These are phyloP conservation scores for Phrynocephalus versicolor DNA, from an alignment of 2,113 vertebrate genomes.

Conservation along the genomic window DNA sequence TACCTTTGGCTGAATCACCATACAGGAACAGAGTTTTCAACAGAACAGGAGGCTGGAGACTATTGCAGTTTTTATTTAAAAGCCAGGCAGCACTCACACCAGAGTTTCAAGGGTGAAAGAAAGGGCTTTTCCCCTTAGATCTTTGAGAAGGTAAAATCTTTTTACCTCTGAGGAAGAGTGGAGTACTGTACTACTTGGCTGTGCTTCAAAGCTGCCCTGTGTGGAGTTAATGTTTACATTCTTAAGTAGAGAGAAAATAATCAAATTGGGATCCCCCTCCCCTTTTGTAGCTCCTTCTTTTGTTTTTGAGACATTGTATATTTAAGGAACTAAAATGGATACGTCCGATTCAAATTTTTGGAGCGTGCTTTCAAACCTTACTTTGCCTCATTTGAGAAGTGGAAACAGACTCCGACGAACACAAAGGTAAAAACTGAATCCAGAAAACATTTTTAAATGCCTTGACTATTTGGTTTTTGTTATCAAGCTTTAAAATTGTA, in stretches of 20 bases:
- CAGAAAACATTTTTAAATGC: not conserved
- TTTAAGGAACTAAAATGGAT: conserved; percentile 66
- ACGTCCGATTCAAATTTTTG: conserved; percentile 89
- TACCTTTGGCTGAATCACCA: conserved; percentile 76
- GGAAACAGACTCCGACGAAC: conserved; percentile 88
- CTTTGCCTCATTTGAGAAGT: conserved; percentile 86
- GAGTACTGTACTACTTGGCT: conserved; percentile 66
- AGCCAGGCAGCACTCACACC: conserved; percentile 45
- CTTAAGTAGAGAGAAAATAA: conserved; percentile 34
- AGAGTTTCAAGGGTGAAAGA: conserved; percentile 60
- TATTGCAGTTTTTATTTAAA: conserved; percentile 59
- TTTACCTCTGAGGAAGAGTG: conserved; percentile 49
- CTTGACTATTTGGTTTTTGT: not conserved
- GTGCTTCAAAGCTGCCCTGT: conserved; percentile 55
- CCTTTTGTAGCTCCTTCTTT: not conserved
- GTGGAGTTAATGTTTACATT: conserved; percentile 55
- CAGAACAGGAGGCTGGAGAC: conserved; percentile 49
- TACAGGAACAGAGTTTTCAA: conserved; percentile 62
- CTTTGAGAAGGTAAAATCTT: conserved; percentile 19
- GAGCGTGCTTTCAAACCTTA: conserved; percentile 90
- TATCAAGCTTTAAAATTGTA: not conserved
- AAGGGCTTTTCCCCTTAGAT: conserved; percentile 59
- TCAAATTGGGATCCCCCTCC: conserved; percentile 25
- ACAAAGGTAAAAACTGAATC: conserved; percentile 85
- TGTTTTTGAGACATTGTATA: conserved; percentile 56